Base-by-base conservation (phyloP, 2,797 vertebrate genomes). In the Chloroceryle amazona region DNA sequence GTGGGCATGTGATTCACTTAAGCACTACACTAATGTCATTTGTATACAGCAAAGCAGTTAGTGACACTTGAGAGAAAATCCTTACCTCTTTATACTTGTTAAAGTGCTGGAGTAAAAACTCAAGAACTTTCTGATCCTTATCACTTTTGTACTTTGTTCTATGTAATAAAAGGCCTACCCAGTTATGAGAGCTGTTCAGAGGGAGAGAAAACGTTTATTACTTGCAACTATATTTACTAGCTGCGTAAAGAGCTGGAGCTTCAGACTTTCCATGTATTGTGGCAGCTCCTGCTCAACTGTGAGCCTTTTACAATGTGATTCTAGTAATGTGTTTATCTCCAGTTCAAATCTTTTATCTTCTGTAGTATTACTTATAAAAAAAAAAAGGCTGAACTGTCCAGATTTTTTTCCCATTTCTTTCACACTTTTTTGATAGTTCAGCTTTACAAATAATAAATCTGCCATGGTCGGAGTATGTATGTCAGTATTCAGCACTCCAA, bases 11-110 rank as follows among this genome's bases (percentile, higher is more conserved):
- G 74, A 94, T 89, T 97, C 92, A 92, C 92, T 83, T 90, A 95
- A 95, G 81, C 96, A 96, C 90, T 66, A 95, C 93, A 96, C 90
- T 74, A 68, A 80, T 86, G 67, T 46, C 72, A 62, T 86, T 92
- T 91, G 47, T 93, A 15, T 96, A 51, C 49, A 73, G 86, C 86
- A 62, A 51, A 66, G 73, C 23, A 54, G 54, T 84, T 86, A 71
- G 57, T 75, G 85, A 87, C 80, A 85, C 81, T 81, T n/a, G 54
- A 82, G 90, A 90, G 25, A 71, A 95, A 81, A 73, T 91, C 83
- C 60, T 85, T 91, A 33, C 87, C 66, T 35, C 60, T 89, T 92
- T 86, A 22, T 65, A 52, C 58, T 73, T 33, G 16, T 28, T 21
- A 76, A 91, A 92, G 91, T 81, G 75, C 80, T 87, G 60, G 72